These are phyloP conservation scores for Diachasmimorpha longicaudata DNA, from an alignment of 1,140 invertebrate genomes.

Conservation along the genomic window DNA sequence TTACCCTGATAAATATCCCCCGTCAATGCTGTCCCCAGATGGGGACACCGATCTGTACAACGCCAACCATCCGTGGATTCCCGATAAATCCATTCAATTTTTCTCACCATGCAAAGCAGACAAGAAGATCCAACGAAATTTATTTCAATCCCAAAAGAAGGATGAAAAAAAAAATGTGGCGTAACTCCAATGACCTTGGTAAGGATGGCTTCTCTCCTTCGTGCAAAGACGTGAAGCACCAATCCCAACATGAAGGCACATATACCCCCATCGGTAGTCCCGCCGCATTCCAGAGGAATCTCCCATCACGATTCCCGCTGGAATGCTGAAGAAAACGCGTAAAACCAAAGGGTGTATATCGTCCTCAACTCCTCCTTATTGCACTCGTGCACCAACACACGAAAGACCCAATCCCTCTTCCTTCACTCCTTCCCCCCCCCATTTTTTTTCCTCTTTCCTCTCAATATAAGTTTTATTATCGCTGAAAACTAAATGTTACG, in stretches of 20 bases:
- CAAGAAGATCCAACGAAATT: not conserved
- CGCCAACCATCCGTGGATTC: not conserved
- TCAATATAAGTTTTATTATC: conserved; percentile 1
- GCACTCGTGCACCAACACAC: not conserved
- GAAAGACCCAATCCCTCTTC: not conserved
- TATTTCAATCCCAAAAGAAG: not conserved
- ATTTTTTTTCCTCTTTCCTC: not conserved
- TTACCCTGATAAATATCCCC: too few relatives aligned
- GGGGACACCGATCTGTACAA: too few relatives aligned
- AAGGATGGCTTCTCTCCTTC: not conserved
- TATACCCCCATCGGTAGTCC: not conserved
- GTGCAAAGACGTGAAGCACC: not conserved
- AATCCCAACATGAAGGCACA: not conserved
- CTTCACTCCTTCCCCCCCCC: not conserved
- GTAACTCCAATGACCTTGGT: not conserved
- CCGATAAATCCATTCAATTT: not conserved
- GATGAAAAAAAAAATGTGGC: not conserved
- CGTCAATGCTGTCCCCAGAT: too few relatives aligned
- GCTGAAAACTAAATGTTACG: conserved; percentile 4
- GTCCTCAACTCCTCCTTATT: not conserved
- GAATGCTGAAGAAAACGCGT: conserved; percentile 15
- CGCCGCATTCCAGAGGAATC: conserved; percentile 19
- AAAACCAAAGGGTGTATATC: conserved; percentile 8
- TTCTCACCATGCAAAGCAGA: too few relatives aligned
- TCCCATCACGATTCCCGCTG: conserved; percentile 8